A percentile compares a stretch with the other conserved stretches of the same genome.
phyloP scores from a whole-genome alignment of 2,797 vertebrate species.

The Stomatorhinus walkeri region DNA sequence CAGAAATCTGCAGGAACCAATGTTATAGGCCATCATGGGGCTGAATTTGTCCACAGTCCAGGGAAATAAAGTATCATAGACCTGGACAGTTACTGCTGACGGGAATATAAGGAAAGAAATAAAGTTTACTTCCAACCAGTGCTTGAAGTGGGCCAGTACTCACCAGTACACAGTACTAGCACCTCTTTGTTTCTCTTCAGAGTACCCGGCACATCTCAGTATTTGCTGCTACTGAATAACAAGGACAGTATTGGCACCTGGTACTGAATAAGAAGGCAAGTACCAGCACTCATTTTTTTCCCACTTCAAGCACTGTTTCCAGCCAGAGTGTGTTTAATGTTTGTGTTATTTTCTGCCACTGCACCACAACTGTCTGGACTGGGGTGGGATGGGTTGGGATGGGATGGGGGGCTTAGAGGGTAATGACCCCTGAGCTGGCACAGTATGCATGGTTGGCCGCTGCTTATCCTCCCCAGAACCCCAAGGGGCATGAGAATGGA shows the following conservation, averaged over 20 bases:
- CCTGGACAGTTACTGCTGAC: neutral
- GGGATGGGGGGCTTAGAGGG: conserved; percentile 26
- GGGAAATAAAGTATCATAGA: neutral
- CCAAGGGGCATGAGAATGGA: conserved; percentile 34
- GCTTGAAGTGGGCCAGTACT: neutral
- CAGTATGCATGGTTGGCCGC: conserved; percentile 32
- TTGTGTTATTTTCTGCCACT: neutral
- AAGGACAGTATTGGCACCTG: neutral
- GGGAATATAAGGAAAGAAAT: neutral
- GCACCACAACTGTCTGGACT: neutral
- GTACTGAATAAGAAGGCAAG: neutral
- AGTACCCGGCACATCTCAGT: neutral
- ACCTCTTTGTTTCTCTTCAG: neutral
- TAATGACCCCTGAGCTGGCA: conserved; percentile 38
- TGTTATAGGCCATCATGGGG: neutral
- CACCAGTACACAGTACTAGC: neutral
- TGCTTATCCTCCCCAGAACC: conserved; percentile 34
- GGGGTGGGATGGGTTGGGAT: neutral
- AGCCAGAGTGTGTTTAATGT: conserved; percentile 13
- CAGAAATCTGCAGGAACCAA: neutral
- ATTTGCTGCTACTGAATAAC: neutral
- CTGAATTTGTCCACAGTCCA: neutral
- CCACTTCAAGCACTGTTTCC: neutral
- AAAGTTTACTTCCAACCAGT: neutral
- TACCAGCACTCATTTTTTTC: neutral